A percentile compares a stretch with the other conserved stretches of the same genome.
Evolutionary conservation across 2,797 vertebrate genomes (phyloP).

Genomic region (Trachurus trachurus): DNA sequence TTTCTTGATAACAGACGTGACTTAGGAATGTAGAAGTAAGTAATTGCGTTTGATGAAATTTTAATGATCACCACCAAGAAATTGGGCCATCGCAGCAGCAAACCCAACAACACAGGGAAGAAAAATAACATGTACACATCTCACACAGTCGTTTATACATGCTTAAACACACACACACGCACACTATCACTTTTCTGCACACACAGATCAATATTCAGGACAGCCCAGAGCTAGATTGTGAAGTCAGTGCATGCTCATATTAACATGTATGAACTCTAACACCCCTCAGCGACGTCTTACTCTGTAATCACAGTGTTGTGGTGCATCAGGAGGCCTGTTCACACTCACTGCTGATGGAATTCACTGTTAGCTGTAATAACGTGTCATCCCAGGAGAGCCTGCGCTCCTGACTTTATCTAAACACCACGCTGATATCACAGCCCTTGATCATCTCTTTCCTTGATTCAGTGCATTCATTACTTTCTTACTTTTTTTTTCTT

Average conservation of each 20-base stretch:
- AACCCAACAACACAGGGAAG: not conserved
- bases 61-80: slow-evolving; percentile 38
- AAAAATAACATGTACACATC: slow-evolving; percentile 8
- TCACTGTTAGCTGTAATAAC: slow-evolving; percentile 39
- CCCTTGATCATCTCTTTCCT: not conserved
- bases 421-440: slow-evolving; percentile 19
- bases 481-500: not conserved
- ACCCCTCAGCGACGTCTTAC: slow-evolving; percentile 27
- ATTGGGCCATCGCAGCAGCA: slow-evolving; percentile 15
- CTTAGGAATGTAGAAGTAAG: slow-evolving; percentile 23
- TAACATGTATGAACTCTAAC: slow-evolving; percentile 64
- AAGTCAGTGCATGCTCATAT: slow-evolving; percentile 25
- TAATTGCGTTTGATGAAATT: slow-evolving; percentile 41
- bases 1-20: not conserved
- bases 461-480: not conserved
- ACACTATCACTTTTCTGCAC: not conserved
- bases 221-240: slow-evolving; percentile 48
- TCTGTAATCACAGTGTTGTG: slow-evolving; percentile 34
- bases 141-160: slow-evolving; percentile 19
- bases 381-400: slow-evolving; percentile 33
- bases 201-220: slow-evolving; percentile 67
- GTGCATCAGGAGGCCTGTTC: slow-evolving; percentile 53
- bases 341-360: slow-evolving; percentile 44
- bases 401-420: slow-evolving; percentile 35
- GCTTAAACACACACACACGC: slow-evolving; percentile 19